Evolutionary conservation across 2,888 invertebrate species (phyloP).

Genomic region (Oligia latruncula): DNA sequence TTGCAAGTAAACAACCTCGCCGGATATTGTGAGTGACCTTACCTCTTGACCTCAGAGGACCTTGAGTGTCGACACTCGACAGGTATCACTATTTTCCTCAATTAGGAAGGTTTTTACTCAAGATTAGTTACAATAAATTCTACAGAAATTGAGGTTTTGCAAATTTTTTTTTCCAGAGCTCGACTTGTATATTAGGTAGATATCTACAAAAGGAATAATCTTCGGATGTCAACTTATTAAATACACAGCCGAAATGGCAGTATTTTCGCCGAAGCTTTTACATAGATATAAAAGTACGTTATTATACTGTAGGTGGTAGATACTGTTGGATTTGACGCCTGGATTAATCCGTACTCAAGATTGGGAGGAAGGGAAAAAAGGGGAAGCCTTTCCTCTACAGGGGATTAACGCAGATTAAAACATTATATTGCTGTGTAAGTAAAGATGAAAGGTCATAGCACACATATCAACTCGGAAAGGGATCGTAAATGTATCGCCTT

Average conservation of each 20-base stretch:
- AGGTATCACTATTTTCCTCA: conserved; percentile 44
- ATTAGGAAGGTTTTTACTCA: conserved; percentile 13
- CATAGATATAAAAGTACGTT: not conserved
- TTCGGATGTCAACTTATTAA: not conserved
- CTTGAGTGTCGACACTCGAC: conserved; percentile 28
- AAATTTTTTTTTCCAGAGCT: not conserved
- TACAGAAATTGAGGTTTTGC: not conserved
- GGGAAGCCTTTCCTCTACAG: not conserved
- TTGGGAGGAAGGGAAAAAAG: not conserved
- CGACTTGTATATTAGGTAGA: not conserved
- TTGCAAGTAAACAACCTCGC: conserved; percentile 30
- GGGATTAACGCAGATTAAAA: conserved; percentile 17
- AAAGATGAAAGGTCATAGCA: not conserved
- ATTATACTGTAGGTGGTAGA: conserved; percentile 5
- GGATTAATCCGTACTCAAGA: conserved; percentile 1
- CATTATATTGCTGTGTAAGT: not conserved
- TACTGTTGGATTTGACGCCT: conserved; percentile 34
- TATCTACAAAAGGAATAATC: not conserved
- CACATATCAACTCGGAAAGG: too few relatives aligned
- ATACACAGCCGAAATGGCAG: not conserved
- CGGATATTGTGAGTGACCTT: conserved; percentile 38
- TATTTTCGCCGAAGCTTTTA: not conserved
- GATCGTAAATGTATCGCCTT: too few relatives aligned
- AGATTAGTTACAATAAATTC: conserved; percentile 9
- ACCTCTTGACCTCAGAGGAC: conserved; percentile 41